Base-by-base conservation (phyloP, 2,797 vertebrate genomes). In the Zenarchopterus dispar region DNA sequence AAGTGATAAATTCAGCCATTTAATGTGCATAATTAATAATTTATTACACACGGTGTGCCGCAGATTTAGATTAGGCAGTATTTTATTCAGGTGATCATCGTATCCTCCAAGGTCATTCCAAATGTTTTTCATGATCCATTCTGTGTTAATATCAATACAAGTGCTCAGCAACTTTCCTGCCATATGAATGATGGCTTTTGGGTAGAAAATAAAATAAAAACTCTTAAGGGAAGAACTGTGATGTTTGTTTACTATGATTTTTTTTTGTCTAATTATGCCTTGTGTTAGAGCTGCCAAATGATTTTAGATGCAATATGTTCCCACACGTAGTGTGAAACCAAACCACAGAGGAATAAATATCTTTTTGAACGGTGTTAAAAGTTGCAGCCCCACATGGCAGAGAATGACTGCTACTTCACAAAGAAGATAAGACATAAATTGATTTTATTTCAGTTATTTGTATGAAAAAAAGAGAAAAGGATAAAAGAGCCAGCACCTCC, bases 21-120 rank as follows among this genome's bases (percentile, higher is more conserved):
- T 90, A 86, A 89, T 80, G 88, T 84, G 80, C 67, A 80, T 91
- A 85, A 89, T 91, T 86, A 91, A 89, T 88, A 88, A 90, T 89
- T 88, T 80, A 89, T 90, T 79, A 88, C 8, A 57, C 60, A 43
- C 77, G 45, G 60, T 45, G 51, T 2, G 23, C 75, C 61, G n/a
- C 67, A 70, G 70, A 72, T 78, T 85, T 79, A 77, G 75, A 91
- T 84, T 73, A 80, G 83, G 75, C 58, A 67, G 69, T 85, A 79
- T 85, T 83, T 90, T 83, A 89, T 86, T 74, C 53, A 50, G 55
- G 60, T 84, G 79, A 86, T 74, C 75, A 70, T 80, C 67, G 45
- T 60, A 67, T 47, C 63, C 61, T 67, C 83, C 80, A 88, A 90
- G 87, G 87, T 87, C 75, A 68, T 57, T 77, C 28, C 55, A 19